Evolutionary conservation across 1,140 invertebrate species (phyloP), one percentile per base, ranked within the genome.

Genomic region (Diabrotica virgifera): DNA sequence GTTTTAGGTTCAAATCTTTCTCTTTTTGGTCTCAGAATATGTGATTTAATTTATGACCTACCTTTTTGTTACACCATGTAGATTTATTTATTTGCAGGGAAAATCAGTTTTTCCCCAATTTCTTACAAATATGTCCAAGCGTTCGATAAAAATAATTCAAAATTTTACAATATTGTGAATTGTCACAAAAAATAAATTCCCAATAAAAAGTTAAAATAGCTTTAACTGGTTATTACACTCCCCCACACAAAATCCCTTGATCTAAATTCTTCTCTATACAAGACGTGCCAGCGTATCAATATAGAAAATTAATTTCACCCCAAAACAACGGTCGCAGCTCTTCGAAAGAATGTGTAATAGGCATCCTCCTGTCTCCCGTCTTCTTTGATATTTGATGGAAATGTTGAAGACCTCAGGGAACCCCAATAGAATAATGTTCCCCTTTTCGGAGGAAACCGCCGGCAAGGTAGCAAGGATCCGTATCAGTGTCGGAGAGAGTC

Each of bases 211-310:
- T 24, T 24, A 24, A 24, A 24, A 24, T 24, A 24, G 24, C 24
- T 24, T 24, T 24, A 24, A 24, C 24, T 24, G 4, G 24, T 24
- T 24, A 24, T 24, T 24, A 24, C 24, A 24, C 24, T 24, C 24
- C 24, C 24, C 24, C 24, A 24, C 24, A 24, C 24, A 24, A 24
- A 24, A 24, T 24, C 24, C 24, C 24, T 24, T 24, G 24, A 46
- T 46, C 40, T 46, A 46, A 46, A 46, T 46, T 46, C 40, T 46
- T 46, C 40, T 46, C n/a, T n/a, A 46, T 46, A 46, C 40, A 46
- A 46, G 40, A 46, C n/a, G 40, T n/a, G 40, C 8, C n/a, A n/a
- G 8, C 40, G 8, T 46, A 46, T 46, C 40, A 46, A n/a, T 46
- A 46, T 46, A 46, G 40, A 46, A 46, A 46, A 46, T 46, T 46